Evolutionary conservation across 2,113 vertebrate species (phyloP).

Genomic region (Acrocephalus kingi): DNA sequence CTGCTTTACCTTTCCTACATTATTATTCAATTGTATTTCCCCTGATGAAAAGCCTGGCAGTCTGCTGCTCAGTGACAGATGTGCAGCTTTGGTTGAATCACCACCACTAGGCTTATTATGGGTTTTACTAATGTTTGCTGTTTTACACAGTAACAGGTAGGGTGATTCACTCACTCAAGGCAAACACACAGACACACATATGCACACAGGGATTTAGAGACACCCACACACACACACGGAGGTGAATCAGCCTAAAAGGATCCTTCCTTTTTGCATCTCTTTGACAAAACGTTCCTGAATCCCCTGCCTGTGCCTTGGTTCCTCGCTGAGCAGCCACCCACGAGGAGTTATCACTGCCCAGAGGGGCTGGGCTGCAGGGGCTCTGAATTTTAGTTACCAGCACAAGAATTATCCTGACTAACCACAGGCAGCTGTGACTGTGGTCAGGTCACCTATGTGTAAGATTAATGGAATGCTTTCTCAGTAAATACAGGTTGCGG

Average conservation of each 20-base stretch:
- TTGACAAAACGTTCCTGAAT: neutral
- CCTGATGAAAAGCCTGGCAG: slow-evolving; percentile 72
- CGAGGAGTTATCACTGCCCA: neutral
- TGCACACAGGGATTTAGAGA: neutral
- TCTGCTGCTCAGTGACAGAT: slow-evolving; percentile 75
- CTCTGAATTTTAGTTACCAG: neutral
- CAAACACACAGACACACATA: slow-evolving; percentile 24
- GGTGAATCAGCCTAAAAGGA: neutral
- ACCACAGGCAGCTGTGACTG: neutral
- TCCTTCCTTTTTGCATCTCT: neutral
- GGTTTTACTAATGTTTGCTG: slow-evolving; percentile 79
- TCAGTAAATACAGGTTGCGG: neutral
- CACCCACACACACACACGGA: neutral
- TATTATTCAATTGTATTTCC: slow-evolving; percentile 75
- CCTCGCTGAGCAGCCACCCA: neutral
- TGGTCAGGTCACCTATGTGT: neutral
- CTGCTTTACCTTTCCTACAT: slow-evolving; percentile 63
- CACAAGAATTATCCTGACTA: neutral
- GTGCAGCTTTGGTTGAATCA: slow-evolving; percentile 76
- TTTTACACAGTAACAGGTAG: slow-evolving; percentile 72
- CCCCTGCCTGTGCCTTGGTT: neutral
- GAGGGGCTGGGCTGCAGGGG: neutral
- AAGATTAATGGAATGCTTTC: neutral
- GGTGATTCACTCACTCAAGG: slow-evolving; percentile 62
- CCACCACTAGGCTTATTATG: slow-evolving; percentile 74